Conservation (phyloP, 2,797 vertebrate species). For the Sebastes cheni region DNA sequence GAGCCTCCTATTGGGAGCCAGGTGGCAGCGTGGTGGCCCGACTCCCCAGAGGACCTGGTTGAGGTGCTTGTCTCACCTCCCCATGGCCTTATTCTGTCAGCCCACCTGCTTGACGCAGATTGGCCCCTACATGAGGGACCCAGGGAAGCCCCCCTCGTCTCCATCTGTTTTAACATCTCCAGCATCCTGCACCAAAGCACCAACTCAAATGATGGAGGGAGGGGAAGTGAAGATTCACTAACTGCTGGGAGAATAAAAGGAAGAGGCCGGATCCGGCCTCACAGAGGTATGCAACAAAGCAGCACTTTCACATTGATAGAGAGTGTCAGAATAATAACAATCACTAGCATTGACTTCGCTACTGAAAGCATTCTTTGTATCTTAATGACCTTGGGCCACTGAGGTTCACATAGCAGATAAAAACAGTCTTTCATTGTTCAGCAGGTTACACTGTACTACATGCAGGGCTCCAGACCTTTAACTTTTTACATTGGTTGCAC, state of each 20-base stretch:
- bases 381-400: slow-evolving; percentile 32
- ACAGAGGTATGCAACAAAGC: slow-evolving; percentile 4
- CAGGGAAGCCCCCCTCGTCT: slow-evolving; percentile 67
- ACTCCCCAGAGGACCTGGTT: slow-evolving; percentile 32
- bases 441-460: not conserved
- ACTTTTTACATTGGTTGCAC: too few species aligned
- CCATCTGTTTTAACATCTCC: slow-evolving; percentile 79
- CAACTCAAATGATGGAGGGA: slow-evolving; percentile 15
- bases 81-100: slow-evolving; percentile 91
- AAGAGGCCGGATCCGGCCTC: slow-evolving; percentile 9
- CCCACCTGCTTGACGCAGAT: slow-evolving; percentile 76
- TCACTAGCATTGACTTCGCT: not conserved
- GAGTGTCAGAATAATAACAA: slow-evolving; percentile 7
- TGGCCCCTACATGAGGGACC: slow-evolving; percentile 78
- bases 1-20: slow-evolving; percentile 42
- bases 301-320: not conserved
- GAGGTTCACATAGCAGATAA: not conserved
- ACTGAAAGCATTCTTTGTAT: slow-evolving; percentile 12
- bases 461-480: too few species aligned
- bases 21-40: slow-evolving; percentile 33
- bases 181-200: slow-evolving; percentile 38
- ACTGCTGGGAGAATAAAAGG: slow-evolving; percentile 19
- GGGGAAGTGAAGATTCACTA: slow-evolving; percentile 38
- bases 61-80: slow-evolving; percentile 47
- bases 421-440: not conserved